Base-by-base conservation (phyloP, 2,113 vertebrate species). In the Oenanthe melanoleuca region DNA sequence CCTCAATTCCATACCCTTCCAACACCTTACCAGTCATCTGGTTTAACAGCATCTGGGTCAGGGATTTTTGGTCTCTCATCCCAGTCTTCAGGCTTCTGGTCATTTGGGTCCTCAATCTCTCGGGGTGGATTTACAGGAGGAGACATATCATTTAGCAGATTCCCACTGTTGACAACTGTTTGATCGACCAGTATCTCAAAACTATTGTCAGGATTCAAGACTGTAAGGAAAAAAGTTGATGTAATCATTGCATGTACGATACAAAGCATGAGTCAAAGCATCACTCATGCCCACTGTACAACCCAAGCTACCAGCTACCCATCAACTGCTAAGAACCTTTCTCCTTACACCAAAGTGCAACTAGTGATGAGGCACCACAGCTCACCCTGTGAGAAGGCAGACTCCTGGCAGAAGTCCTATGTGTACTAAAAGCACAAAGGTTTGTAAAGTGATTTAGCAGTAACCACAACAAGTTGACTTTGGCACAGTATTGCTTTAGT, bases 1-100 rank as follows among this genome's bases (percentile, higher is more conserved):
- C 20, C 23, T 47, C 53, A 86, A 12, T 47, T 72, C 15, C 45
- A 75, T 38, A 75, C 12, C 25, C 20, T 23, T 69, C 25, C 50
- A 79, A 49, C 21, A 84, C 88, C 98, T 98, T 80, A 99, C 99
- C 99, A 99, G 95, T 99, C 99, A 47, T 99, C 99, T 8, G 99
- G 99, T 91, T 99, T 99, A 88, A 98, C 95, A 38, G 99, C 99
- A 86, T 99, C 98, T 1, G 99, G 99, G 95, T 99, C 99, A 94
- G 99, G 98, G 87, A 99, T 99, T 97, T 99, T 99, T 44, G 99
- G 98, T 87, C 99, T 99, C 96, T 99, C 99, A 86, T 99, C 99
- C 99, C 99, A 99, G 94, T 99, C 99, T 77, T 99, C 99, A 2
- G 99, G 99, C 52, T 99, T 99, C 75, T 97, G 97, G 96, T 99